These are phyloP conservation scores for Nephrocerus scutellatus DNA, from an alignment of 2,888 invertebrate species.

Conservation along the genomic window DNA sequence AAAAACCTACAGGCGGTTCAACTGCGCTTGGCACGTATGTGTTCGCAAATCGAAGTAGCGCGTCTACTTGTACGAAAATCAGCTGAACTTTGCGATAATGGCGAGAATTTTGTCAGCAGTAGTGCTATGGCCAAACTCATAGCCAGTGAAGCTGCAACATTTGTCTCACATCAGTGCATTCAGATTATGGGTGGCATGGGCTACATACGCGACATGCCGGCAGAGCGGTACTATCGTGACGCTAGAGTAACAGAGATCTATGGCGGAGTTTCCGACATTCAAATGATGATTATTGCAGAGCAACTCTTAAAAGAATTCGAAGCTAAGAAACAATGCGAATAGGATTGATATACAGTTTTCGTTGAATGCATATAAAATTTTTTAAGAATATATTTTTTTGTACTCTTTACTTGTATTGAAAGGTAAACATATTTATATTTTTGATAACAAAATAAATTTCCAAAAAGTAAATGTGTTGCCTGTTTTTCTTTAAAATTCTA, in stretches of 20 bases:
- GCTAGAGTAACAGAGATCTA: conserved; percentile 75
- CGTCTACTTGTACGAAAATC: conserved; percentile 65
- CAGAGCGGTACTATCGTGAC: conserved; percentile 69
- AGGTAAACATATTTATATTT: too few relatives aligned
- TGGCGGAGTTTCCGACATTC: conserved; percentile 72
- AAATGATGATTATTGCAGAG: conserved; percentile 63
- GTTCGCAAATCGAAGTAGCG: conserved; percentile 58
- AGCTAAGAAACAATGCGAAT: too few relatives aligned
- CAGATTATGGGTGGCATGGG: conserved; percentile 72
- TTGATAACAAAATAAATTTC: too few relatives aligned
- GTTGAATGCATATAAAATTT: too few relatives aligned
- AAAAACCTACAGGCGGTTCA: conserved; percentile 58
- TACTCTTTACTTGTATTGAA: too few relatives aligned
- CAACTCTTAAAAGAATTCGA: conserved; percentile 37
- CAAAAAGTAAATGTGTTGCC: too few relatives aligned
- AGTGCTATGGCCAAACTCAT: conserved; percentile 71
- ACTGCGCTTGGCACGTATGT: conserved; percentile 60
- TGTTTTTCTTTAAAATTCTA: too few relatives aligned
- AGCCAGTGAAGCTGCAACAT: conserved; percentile 63
- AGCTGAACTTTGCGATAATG: conserved; percentile 54
- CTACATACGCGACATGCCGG: conserved; percentile 60
- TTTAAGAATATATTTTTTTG: too few relatives aligned
- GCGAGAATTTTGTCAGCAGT: conserved; percentile 52
- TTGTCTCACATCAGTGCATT: conserved; percentile 62
- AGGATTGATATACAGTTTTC: too few relatives aligned